Conservation (phyloP, 2,888 invertebrate genomes). For the Lathronympha strigana region DNA sequence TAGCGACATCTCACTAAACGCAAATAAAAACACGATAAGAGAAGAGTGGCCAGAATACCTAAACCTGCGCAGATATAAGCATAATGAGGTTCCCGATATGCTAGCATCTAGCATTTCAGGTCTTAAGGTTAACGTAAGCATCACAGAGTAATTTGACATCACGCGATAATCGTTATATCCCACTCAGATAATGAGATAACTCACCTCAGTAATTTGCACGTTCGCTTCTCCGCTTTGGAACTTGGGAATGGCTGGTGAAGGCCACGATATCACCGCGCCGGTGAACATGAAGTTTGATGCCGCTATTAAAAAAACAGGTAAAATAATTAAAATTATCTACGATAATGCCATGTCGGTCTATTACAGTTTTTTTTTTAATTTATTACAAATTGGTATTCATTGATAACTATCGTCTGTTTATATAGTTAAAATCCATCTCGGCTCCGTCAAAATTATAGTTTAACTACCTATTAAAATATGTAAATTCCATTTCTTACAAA, state of each 20-base stretch:
- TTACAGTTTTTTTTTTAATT: too few species aligned
- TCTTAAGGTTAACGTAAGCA: neutral
- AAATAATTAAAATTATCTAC: neutral
- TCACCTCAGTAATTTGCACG: slow-evolving; percentile 72
- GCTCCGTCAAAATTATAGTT: too few species aligned
- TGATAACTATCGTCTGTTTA: too few species aligned
- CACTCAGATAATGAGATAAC: slow-evolving; percentile 1
- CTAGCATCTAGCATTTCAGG: neutral
- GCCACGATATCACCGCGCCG: slow-evolving; percentile 79
- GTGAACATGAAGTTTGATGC: slow-evolving; percentile 76
- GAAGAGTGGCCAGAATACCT: too few species aligned
- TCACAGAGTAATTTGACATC: neutral
- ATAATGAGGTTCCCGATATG: too few species aligned
- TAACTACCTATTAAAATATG: too few species aligned
- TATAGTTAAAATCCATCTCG: too few species aligned
- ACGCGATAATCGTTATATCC: neutral
- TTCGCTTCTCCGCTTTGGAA: slow-evolving; percentile 72
- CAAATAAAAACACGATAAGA: too few species aligned
- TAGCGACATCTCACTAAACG: too few species aligned
- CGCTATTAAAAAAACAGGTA: slow-evolving; percentile 63
- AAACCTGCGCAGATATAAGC: too few species aligned
- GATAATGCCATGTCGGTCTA: neutral
- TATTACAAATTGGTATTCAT: too few species aligned
- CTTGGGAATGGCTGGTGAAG: slow-evolving; percentile 83
- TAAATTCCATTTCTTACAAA: too few species aligned